Conservation (phyloP, 30 jellyfish, hydroid and myxozoan genomes). For the Sanderia malayensis region DNA sequence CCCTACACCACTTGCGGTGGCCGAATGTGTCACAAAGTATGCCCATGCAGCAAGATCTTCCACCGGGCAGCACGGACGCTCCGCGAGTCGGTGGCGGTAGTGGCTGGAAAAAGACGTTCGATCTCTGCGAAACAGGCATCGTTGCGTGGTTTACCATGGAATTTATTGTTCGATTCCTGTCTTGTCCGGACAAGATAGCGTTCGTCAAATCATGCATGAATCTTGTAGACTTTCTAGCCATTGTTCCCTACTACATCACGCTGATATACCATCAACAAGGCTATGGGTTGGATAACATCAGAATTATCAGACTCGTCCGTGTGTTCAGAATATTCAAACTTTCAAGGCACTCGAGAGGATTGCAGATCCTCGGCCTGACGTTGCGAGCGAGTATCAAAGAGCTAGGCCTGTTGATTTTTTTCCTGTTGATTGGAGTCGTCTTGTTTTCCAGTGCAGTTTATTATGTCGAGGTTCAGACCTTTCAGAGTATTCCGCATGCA, state of each 20-base stretch:
- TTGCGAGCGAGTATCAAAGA: slow-evolving; percentile 90
- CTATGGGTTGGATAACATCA: slow-evolving; percentile 70
- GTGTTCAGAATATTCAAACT: slow-evolving; percentile 90
- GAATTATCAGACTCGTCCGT: slow-evolving; percentile 87
- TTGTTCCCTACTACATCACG: slow-evolving; percentile 81
- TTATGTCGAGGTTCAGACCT: slow-evolving; percentile 75
- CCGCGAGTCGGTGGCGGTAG: slow-evolving; percentile 30
- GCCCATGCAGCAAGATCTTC: not conserved
- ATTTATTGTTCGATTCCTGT: slow-evolving; percentile 63
- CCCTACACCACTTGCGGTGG: not conserved
- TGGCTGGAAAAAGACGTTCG: slow-evolving; percentile 66
- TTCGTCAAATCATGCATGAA: slow-evolving; percentile 74
- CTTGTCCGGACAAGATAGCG: slow-evolving; percentile 76
- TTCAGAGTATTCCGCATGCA: slow-evolving; percentile 92
- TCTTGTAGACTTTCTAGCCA: slow-evolving; percentile 75
- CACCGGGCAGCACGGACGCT: not conserved
- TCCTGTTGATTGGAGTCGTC: slow-evolving; percentile 80
- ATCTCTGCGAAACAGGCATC: slow-evolving; percentile 68
- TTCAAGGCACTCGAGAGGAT: slow-evolving; percentile 93
- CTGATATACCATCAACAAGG: slow-evolving; percentile 62
- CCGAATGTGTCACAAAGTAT: not conserved
- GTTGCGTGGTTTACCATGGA: slow-evolving; percentile 94
- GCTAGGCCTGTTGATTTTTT: slow-evolving; percentile 83
- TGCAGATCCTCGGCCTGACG: slow-evolving; percentile 88
- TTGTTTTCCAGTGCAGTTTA: slow-evolving; percentile 89